These are phyloP conservation scores for Pseudopipra pipra DNA, from an alignment of 2,113 vertebrate species.

Conservation along the genomic window DNA sequence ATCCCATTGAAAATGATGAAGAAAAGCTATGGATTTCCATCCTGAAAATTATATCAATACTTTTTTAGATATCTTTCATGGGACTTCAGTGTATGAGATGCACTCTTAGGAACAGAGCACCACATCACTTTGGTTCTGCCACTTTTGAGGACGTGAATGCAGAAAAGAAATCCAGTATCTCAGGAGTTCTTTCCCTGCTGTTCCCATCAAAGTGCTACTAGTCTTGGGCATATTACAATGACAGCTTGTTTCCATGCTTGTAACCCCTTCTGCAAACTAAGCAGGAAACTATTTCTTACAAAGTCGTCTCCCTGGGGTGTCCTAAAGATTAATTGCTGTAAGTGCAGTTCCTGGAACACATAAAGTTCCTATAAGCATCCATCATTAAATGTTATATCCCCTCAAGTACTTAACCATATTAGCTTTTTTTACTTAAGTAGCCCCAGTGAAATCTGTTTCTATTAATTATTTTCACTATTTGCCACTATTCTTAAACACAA, in stretches of 20 bases:
- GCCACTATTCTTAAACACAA: not conserved
- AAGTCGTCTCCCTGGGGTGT: not conserved
- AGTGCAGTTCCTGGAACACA: conserved; percentile 22
- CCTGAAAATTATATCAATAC: not conserved
- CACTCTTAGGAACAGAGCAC: not conserved
- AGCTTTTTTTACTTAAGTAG: conserved; percentile 15
- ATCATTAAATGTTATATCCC: conserved; percentile 2
- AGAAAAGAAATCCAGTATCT: not conserved
- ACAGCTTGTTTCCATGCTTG: not conserved
- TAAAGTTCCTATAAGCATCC: conserved; percentile 21
- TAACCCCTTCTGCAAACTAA: not conserved
- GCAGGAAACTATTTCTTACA: not conserved
- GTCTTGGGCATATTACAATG: not conserved
- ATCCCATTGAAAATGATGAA: not conserved
- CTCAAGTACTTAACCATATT: conserved; percentile 23
- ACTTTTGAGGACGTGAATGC: not conserved
- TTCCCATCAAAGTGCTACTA: not conserved
- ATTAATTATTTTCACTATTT: conserved; percentile 49
- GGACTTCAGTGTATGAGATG: not conserved
- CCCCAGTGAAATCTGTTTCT: not conserved
- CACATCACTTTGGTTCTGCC: not conserved
- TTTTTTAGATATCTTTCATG: not conserved
- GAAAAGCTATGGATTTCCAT: not conserved
- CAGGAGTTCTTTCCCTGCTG: not conserved
- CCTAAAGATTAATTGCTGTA: conserved; percentile 32